Conservation (phyloP, 2,113 vertebrate species). For the Felis chaus region DNA sequence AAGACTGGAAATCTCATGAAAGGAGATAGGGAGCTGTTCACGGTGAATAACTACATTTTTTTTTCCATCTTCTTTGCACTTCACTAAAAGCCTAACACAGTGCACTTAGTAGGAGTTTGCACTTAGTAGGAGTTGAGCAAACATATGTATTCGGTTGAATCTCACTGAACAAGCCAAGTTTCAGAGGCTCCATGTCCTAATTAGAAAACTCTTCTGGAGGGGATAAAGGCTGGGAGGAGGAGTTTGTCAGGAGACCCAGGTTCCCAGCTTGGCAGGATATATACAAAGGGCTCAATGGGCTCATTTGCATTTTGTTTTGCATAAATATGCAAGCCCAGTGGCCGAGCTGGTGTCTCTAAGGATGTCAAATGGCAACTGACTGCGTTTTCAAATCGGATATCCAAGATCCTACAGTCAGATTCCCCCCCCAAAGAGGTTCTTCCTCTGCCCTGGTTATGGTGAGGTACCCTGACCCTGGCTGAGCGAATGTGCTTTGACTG, state of each 20-base stretch:
- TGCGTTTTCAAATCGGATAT: slow-evolving; percentile 67
- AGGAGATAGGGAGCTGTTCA: neutral
- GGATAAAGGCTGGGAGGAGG: slow-evolving; percentile 57
- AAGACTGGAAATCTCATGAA: neutral
- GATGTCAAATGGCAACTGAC: slow-evolving; percentile 63
- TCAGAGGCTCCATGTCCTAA: slow-evolving; percentile 57
- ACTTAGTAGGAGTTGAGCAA: slow-evolving; percentile 50
- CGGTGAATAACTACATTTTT: neutral
- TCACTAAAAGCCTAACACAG: neutral
- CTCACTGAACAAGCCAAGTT: slow-evolving; percentile 19
- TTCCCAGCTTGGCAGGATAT: slow-evolving; percentile 65
- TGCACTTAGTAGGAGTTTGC: no score
- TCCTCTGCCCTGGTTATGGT: neutral
- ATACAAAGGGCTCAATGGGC: slow-evolving; percentile 75
- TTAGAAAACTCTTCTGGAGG: slow-evolving; percentile 67
- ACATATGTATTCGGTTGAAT: neutral
- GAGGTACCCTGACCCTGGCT: neutral
- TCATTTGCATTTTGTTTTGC: slow-evolving; percentile 81
- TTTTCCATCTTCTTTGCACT: neutral
- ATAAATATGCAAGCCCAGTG: slow-evolving; percentile 78
- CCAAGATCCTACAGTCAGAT: slow-evolving; percentile 36
- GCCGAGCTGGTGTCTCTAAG: slow-evolving; percentile 64
- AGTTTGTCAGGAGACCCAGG: slow-evolving; percentile 57
- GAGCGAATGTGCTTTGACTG: neutral
- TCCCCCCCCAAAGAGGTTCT: slow-evolving; percentile 51